phyloP scores from a whole-genome alignment of 2,797 vertebrate species.

The Alca torda region DNA sequence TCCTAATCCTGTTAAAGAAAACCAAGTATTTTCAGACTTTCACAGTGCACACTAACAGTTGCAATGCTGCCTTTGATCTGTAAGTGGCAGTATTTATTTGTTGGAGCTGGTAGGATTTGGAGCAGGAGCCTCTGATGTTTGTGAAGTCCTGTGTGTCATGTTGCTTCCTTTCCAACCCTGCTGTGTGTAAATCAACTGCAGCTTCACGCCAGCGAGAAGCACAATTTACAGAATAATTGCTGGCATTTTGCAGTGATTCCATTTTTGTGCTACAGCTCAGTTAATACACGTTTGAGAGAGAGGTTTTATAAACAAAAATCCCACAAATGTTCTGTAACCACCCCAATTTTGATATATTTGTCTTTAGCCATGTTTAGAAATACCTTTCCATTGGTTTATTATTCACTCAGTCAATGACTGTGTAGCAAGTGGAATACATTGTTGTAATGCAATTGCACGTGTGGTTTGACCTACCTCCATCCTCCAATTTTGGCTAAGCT shows the following conservation, averaged over 20 bases:
- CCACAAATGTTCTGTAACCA: neutral
- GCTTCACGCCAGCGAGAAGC: constrained; percentile 1
- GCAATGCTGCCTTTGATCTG: constrained; percentile 41
- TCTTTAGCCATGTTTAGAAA: constrained; percentile 1
- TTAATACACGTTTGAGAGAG: constrained; percentile 16
- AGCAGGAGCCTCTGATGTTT: constrained; percentile 8
- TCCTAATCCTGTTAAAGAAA: constrained; percentile 36
- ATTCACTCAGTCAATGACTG: neutral
- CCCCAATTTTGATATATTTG: neutral
- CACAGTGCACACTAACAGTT: neutral
- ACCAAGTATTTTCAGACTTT: constrained; percentile 19
- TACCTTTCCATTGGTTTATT: neutral
- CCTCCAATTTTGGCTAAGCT: neutral
- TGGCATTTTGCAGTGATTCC: constrained; percentile 50
- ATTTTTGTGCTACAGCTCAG: neutral
- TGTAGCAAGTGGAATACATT: neutral
- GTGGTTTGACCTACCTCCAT: neutral
- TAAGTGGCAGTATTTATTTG: constrained; percentile 73
- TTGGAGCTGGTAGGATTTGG: constrained; percentile 20
- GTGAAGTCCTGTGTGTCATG: constrained; percentile 41
- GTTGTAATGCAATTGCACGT: neutral
- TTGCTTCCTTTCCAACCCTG: constrained; percentile 52
- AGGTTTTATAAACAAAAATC: constrained; percentile 21
- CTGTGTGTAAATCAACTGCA: constrained; percentile 55
- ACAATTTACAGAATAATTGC: constrained; percentile 56